Percentiles rank a stretch among this genome's conserved stretches.
phyloP scores from a whole-genome alignment of 1,140 invertebrate species.

The Drosophila erecta region DNA sequence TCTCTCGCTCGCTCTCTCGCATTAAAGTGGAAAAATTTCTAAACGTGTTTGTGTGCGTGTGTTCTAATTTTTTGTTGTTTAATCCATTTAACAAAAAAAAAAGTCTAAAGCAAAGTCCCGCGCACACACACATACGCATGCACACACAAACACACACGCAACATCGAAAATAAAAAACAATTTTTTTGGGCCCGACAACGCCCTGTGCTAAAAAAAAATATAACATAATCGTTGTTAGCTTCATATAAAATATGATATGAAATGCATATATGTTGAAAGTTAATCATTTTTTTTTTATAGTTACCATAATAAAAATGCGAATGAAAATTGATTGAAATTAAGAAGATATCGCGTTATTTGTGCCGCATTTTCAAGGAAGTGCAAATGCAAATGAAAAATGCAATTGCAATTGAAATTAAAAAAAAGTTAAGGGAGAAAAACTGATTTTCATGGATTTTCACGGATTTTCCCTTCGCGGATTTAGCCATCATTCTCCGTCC shows the following conservation, averaged over 20 bases:
- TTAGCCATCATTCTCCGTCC: conserved; percentile 1
- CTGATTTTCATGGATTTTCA: conserved; percentile 11
- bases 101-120: conserved; percentile 7
- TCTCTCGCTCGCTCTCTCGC: conserved; percentile 8
- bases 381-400: not conserved
- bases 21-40: conserved; percentile 25
- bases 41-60: conserved; percentile 21
- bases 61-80: conserved; percentile 24
- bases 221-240: conserved; percentile 8
- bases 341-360: conserved; percentile 17
- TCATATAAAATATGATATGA: not conserved
- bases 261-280: conserved; percentile 1
- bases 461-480: conserved; percentile 24
- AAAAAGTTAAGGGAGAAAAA: conserved; percentile 1
- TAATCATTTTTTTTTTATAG: conserved; percentile 23
- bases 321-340: conserved; percentile 25
- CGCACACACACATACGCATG: not conserved
- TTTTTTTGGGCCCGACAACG: conserved; percentile 32
- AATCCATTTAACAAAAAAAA: conserved; percentile 11
- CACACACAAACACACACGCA: not conserved
- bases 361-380: not conserved
- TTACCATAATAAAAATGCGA: conserved; percentile 16
- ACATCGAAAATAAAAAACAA: not conserved
- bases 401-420: conserved; percentile 1
- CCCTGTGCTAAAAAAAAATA: conserved; percentile 25